Evolutionary conservation across 2,888 invertebrate species (phyloP).

Genomic region (Mamestra brassicae): DNA sequence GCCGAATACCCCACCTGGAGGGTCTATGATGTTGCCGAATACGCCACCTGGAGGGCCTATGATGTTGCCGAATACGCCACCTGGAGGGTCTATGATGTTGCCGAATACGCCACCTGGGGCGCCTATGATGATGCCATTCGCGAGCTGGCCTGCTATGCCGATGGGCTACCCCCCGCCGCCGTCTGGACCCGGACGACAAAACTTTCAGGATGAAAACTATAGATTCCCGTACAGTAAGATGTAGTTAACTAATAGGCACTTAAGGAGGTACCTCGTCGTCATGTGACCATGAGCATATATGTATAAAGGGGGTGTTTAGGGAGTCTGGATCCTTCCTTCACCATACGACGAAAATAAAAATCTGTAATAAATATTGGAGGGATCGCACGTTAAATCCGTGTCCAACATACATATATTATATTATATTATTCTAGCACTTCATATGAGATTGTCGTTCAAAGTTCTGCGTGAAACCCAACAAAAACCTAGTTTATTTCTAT

Average conservation of each 20-base stretch:
- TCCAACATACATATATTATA: too few species aligned
- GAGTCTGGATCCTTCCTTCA: too few species aligned
- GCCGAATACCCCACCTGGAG: neutral
- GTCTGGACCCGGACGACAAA: constrained; percentile 7
- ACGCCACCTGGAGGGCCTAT: neutral
- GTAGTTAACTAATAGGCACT: constrained; percentile 17
- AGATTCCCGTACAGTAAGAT: constrained; percentile 63
- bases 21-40: neutral
- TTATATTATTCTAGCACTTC: too few species aligned
- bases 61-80: neutral
- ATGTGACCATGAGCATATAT: neutral
- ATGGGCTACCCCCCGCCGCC: constrained; percentile 26
- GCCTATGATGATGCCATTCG: constrained; percentile 25
- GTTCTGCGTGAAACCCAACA: too few species aligned
- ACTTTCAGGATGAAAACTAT: constrained; percentile 41
- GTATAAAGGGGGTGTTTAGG: too few species aligned
- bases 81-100: neutral
- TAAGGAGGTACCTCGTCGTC: neutral
- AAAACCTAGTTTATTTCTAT: too few species aligned
- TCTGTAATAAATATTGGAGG: too few species aligned
- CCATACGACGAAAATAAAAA: too few species aligned
- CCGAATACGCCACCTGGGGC: neutral
- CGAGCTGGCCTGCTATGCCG: constrained; percentile 42
- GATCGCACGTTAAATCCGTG: too few species aligned
- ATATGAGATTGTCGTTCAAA: too few species aligned